Evolutionary conservation across 2,113 vertebrate genomes (phyloP).

Genomic region (Dicrurus megarhynchus): DNA sequence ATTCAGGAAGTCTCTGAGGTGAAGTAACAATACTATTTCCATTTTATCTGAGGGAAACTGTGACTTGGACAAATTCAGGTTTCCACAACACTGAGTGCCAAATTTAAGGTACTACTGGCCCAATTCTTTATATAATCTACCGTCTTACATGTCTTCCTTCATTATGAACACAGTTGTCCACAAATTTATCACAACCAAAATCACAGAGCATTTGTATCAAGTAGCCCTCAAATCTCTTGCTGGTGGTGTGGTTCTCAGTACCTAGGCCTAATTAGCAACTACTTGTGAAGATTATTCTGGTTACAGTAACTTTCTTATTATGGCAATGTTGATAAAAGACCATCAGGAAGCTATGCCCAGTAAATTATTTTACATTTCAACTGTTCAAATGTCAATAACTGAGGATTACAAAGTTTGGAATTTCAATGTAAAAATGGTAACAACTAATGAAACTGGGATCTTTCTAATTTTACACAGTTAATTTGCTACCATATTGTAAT

Average conservation of each 20-base stretch:
- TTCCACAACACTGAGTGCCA: not conserved
- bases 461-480: not conserved
- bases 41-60: not conserved
- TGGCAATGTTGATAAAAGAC: not conserved
- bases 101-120: not conserved
- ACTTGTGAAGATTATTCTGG: not conserved
- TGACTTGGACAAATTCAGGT: not conserved
- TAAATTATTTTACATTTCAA: not conserved
- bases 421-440: not conserved
- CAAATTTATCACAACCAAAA: not conserved
- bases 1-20: not conserved
- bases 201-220: not conserved
- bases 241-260: not conserved
- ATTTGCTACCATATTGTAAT: not conserved
- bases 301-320: not conserved
- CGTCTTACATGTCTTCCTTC: not conserved
- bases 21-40: not conserved
- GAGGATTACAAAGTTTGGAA: not conserved
- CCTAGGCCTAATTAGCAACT: not conserved
- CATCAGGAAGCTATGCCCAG: not conserved
- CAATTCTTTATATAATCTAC: not conserved
- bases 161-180: not conserved
- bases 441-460: not conserved
- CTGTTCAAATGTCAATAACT: not conserved
- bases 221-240: not conserved